These are phyloP conservation scores for Huso huso DNA, from an alignment of 2,797 vertebrate genomes.

Conservation along the genomic window DNA sequence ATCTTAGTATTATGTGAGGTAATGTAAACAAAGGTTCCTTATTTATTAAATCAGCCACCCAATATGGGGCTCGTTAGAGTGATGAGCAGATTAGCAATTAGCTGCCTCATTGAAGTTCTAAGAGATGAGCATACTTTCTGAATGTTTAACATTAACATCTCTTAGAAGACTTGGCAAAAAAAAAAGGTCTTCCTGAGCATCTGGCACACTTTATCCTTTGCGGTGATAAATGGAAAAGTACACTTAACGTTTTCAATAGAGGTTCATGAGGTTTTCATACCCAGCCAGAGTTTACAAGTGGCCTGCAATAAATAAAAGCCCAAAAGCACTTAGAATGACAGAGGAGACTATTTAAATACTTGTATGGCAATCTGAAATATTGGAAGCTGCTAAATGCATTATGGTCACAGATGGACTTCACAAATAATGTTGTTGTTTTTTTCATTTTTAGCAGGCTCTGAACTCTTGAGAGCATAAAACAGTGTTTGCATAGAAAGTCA, in stretches of 20 bases:
- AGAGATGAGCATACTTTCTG: constrained; percentile 35
- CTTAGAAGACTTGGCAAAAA: constrained; percentile 35
- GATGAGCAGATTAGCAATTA: constrained; percentile 47
- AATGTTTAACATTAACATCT: constrained; percentile 38
- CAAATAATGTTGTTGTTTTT: constrained; percentile 8
- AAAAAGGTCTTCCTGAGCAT: constrained; percentile 32
- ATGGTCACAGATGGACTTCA: constrained; percentile 22
- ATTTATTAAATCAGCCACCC: constrained; percentile 25
- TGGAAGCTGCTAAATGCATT: constrained; percentile 31
- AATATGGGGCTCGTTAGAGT: constrained; percentile 32
- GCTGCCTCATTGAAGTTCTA: constrained; percentile 36
- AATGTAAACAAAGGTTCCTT: constrained; percentile 23
- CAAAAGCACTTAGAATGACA: constrained; percentile 67
- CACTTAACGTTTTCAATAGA: constrained; percentile 58
- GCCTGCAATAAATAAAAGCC: constrained; percentile 58
- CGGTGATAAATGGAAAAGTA: constrained; percentile 64
- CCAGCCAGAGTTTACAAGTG: constrained; percentile 61
- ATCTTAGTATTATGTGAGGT: constrained; percentile 29
- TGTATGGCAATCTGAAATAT: constrained; percentile 37
- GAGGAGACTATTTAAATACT: constrained; percentile 59
- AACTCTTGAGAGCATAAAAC: constrained; percentile 21
- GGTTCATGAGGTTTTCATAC: constrained; percentile 41
- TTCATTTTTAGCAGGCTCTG: constrained; percentile 30
- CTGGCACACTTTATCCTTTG: constrained; percentile 41
- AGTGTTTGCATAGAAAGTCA: neutral